A percentile compares a stretch with the other conserved stretches of the same genome.
Conservation (phyloP, 2,888 invertebrate species). For the Bhutanitis thaidina region DNA sequence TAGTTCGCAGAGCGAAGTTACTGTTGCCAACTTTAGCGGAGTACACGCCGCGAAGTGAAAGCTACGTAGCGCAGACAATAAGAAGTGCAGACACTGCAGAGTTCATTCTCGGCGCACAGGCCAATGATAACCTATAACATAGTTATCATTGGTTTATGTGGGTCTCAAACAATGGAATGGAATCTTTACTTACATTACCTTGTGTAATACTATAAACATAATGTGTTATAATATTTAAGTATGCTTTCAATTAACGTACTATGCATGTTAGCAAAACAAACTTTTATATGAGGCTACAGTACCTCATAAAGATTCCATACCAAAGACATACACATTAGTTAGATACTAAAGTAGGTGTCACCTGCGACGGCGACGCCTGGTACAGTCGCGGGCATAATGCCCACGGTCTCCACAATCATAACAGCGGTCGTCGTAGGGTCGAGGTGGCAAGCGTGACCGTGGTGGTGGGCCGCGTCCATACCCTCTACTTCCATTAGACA, state of each 20-base stretch:
- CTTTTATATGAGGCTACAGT: constrained; percentile 1
- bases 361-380: constrained; percentile 83
- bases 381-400: constrained; percentile 95
- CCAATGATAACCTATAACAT: constrained; percentile 81
- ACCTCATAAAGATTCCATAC: constrained; percentile 53
- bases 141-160: constrained; percentile 79
- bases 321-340: constrained; percentile 29
- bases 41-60: constrained; percentile 75
- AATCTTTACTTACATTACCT: constrained; percentile 44
- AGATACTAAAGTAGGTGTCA: constrained; percentile 30
- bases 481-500: constrained; percentile 91
- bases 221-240: too few species aligned
- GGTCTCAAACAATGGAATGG: constrained; percentile 58
- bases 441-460: constrained; percentile 82
- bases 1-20: constrained; percentile 74
- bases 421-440: constrained; percentile 94
- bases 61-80: constrained; percentile 79
- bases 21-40: constrained; percentile 69
- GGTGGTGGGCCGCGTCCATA: constrained; percentile 81
- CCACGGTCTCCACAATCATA: constrained; percentile 97
- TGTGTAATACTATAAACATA: not conserved
- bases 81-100: constrained; percentile 79
- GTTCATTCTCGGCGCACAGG: constrained; percentile 78
- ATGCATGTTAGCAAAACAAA: not conserved
- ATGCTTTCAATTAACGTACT: too few species aligned